Evolutionary conservation across 2,113 vertebrate species (phyloP), one percentile per base, ranked within the genome.

Genomic region (Zosterops borbonicus): DNA sequence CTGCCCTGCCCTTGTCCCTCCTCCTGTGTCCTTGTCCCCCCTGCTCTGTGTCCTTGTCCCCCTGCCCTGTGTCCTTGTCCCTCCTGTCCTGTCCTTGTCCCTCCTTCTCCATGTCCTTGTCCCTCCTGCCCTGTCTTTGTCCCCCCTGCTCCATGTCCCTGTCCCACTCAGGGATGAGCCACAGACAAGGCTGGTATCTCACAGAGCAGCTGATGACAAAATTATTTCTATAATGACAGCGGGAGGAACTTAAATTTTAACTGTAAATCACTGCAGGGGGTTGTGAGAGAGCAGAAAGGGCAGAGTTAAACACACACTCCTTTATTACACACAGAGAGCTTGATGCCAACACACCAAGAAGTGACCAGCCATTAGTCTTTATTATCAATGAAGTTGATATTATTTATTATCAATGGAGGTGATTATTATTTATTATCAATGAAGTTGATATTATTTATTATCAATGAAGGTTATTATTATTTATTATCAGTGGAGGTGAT

Each of bases 181-280:
- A 11, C 39, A 8, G 52, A 2, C 52, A 35, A 1, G 18, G 0
- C 16, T 0, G 11, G 21, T 1, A 2, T 17, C 29, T 4, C 41
- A 21, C 14, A 9, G 12, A 35, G 76, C 11, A 0, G 68, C 41
- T 5, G 12, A 4, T 6, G 15, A 12, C 44, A n/a, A 16, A 58
- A 24, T 6, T 15, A 9, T 15, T 27, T 5, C 29, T n/a, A 2
- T 49, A 28, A 47, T 2, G 6, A 21, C 0, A 24, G 67, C 0
- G 12, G 37, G 31, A 88, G 41, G 28, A 68, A 67, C 6, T 7
- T 5, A 37, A 11, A 50, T 37, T 53, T 33, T 18, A 49, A 42
- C 21, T 24, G 4, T 6, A 35, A 50, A 91, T 67, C 69, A 29
- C 37, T 18, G 68, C 35, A 6, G 6, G 21, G 35, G 53, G 15